Evolutionary conservation across 1,140 invertebrate species (phyloP), one percentile per base, ranked within the genome.

Genomic region (Pissodes strobi): DNA sequence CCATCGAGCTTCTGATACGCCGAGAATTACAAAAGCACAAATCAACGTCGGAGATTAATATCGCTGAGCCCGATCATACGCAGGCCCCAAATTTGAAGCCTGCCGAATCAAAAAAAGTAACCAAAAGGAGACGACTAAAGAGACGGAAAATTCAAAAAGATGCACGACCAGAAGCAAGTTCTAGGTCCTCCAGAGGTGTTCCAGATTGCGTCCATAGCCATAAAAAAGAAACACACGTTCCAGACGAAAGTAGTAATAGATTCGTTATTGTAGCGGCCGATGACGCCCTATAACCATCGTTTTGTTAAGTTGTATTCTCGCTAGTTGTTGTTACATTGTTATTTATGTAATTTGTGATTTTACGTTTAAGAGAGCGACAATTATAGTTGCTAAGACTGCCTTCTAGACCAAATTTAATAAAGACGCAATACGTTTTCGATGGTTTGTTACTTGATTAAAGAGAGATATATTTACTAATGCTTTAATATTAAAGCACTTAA

Each of bases 251-350:
- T 41, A 63, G 49, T 43, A 51, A 63, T 22, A 43, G 22, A 25
- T 63, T 63, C 34, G 38, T 63, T 17, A 63, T 63, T 22, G 60
- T 63, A 9, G 60, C 60, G 2, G 60, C 60, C 3, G 60, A 63
- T 17, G 57, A 59, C 27, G 22, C 22, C 10, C 10, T 22, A 1
- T 49, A 41, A 10, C 12, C 1, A 38, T 18, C 8, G 13, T 55
- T 18, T 19, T 55, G 17, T 55, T 55, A 37, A 13, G 22, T 27
- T 1, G 1, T 55, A 25, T 17, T 55, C 12, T 43, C 25, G n/a
- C 9, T 57, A 13, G 8, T 51, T 51, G 58, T 51, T 61, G 38
- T 51, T 25, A n/a, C 41, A 13, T 49, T 49, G 15, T 22, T 46
- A 17, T 21, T 15, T 39, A 21, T 61, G 48, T 61, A 34, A 48